phyloP scores from a whole-genome alignment of 2,797 vertebrate species.

The Molothrus ater region DNA sequence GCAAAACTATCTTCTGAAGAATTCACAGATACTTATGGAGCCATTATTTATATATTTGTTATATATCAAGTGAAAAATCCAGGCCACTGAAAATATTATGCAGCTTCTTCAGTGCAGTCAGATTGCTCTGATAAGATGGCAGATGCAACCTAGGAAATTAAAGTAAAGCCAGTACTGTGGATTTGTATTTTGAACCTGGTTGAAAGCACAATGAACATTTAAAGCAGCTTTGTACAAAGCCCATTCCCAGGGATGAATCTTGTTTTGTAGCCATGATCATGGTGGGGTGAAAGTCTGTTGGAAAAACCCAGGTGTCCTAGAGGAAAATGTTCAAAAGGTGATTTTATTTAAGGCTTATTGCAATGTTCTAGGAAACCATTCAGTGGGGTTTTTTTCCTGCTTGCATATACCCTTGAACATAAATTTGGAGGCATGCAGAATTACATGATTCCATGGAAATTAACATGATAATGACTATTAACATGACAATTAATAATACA shows the following conservation, averaged over 20 bases:
- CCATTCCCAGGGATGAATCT: neutral
- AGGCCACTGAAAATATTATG: neutral
- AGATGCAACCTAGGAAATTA: constrained; percentile 61
- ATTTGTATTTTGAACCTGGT: constrained; percentile 43
- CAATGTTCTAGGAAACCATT: neutral
- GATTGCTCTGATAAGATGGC: constrained; percentile 34
- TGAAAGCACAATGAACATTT: constrained; percentile 24
- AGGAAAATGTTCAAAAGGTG: neutral
- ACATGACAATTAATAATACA: constrained; percentile 59
- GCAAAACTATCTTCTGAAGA: constrained; percentile 26
- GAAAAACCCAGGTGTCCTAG: neutral
- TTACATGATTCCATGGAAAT: constrained; percentile 25
- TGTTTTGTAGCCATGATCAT: neutral
- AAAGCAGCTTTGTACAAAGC: constrained; percentile 39
- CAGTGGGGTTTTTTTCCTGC: neutral
- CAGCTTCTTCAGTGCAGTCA: constrained; percentile 5
- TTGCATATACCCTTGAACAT: neutral
- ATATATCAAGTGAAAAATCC: constrained; percentile 1
- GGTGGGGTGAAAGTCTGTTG: neutral
- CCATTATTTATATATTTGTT: neutral
- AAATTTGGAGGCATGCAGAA: neutral
- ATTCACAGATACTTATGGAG: neutral
- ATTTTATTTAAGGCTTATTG: neutral
- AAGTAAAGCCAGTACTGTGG: constrained; percentile 51
- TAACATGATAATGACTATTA: constrained; percentile 44